Percentiles rank a stretch among this genome's conserved stretches.
These are phyloP conservation scores for Tetranychus truncatus DNA, from an alignment of 2,888 invertebrate species.

Conservation along the genomic window DNA sequence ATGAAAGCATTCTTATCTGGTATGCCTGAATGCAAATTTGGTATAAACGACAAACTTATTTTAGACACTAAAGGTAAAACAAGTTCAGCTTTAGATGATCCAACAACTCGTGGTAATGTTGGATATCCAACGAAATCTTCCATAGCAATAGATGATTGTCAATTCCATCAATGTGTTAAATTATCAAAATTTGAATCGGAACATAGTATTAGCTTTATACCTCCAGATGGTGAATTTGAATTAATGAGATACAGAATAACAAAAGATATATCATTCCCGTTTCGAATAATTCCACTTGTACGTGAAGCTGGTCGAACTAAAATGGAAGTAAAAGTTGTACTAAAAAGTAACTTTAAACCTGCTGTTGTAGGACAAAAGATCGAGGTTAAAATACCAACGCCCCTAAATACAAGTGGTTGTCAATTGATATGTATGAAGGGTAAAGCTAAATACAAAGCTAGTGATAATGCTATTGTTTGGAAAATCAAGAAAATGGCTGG, in stretches of 20 bases:
- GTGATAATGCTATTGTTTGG: conserved; percentile 94
- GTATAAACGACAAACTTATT: conserved; percentile 97
- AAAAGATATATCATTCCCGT: conserved; percentile 96
- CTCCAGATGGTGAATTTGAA: conserved; percentile 98
- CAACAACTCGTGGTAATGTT: conserved; percentile 38
- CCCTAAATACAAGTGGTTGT: conserved; percentile 93
- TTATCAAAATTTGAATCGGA: conserved; percentile 99
- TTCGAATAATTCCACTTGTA: conserved; percentile 94
- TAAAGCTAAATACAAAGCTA: conserved; percentile 98
- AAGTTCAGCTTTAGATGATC: conserved; percentile 26
- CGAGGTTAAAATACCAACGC: conserved; percentile 96
- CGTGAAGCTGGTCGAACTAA: conserved; percentile 94
- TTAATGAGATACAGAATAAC: conserved; percentile 99
- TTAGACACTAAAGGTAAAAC: conserved; percentile 52
- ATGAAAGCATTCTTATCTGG: conserved; percentile 99
- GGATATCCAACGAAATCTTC: conserved; percentile 43
- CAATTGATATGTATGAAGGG: conserved; percentile 97
- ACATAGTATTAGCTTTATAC: conserved; percentile 98
- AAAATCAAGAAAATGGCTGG: conserved; percentile 49
- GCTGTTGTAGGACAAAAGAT: conserved; percentile 95
- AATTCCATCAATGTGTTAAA: conserved; percentile 99
- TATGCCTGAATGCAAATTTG: conserved; percentile 99
- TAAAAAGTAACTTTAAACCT: conserved; percentile 97
- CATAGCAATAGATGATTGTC: conserved; percentile 99
- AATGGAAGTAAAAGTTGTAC: conserved; percentile 98